These are phyloP conservation scores for Rhamphomyia laevipes DNA, from an alignment of 2,888 invertebrate species.

Conservation along the genomic window DNA sequence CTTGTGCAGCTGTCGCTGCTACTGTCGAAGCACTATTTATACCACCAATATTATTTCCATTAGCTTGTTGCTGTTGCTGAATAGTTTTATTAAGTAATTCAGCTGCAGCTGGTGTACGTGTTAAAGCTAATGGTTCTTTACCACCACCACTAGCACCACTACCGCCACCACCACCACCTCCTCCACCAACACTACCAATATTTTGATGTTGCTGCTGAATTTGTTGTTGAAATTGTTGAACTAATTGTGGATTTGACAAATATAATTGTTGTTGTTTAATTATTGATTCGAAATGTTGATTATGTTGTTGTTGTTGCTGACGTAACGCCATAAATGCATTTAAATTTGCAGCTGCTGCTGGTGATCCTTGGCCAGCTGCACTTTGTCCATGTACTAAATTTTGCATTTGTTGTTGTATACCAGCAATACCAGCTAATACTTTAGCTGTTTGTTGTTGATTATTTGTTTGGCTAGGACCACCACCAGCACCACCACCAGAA, in stretches of 20 bases:
- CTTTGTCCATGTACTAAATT: constrained; percentile 25
- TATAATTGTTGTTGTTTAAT: constrained; percentile 19
- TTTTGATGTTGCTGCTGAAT: constrained; percentile 24
- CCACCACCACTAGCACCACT: not conserved
- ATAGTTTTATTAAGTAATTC: constrained; percentile 25
- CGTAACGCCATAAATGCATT: constrained; percentile 20
- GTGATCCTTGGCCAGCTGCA: constrained; percentile 22
- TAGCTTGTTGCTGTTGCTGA: constrained; percentile 26
- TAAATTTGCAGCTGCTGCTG: constrained; percentile 18
- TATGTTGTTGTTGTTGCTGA: constrained; percentile 23
- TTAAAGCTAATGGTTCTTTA: constrained; percentile 25
- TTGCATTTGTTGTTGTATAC: constrained; percentile 29
- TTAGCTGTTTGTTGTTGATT: constrained; percentile 24
- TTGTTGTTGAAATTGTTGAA: constrained; percentile 25
- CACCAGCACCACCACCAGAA: constrained; percentile 19
- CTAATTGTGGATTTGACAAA: constrained; percentile 22
- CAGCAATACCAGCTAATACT: constrained; percentile 19
- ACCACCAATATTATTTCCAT: constrained; percentile 20
- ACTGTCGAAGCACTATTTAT: constrained; percentile 13
- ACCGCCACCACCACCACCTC: not conserved
- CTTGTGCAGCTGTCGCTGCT: constrained; percentile 17
- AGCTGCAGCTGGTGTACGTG: constrained; percentile 29
- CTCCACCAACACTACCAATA: constrained; percentile 4
- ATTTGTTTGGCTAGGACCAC: constrained; percentile 17
- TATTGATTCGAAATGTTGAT: constrained; percentile 24